Conservation (phyloP, 1,140 invertebrate genomes). For the Apocrypta bakeri region DNA sequence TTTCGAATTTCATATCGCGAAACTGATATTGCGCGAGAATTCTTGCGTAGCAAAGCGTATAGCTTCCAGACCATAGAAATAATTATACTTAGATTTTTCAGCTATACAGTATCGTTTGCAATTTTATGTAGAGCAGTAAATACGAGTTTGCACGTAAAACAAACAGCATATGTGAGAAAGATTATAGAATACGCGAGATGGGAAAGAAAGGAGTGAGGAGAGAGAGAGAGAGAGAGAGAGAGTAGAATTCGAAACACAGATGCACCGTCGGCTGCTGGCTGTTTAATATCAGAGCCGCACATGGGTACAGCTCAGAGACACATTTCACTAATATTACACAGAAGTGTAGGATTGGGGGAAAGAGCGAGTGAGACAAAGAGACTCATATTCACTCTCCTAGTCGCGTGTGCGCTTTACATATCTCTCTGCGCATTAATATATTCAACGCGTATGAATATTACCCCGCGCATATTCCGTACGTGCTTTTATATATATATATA, state of each 20-base stretch:
- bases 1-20: slow-evolving; percentile 65
- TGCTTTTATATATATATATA: slow-evolving; percentile 23
- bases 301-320: slow-evolving; percentile 66
- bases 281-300: slow-evolving; percentile 72
- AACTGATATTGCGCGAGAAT: slow-evolving; percentile 66
- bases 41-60: no score
- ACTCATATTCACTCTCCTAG: slow-evolving; percentile 47
- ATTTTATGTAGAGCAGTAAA: slow-evolving; percentile 41
- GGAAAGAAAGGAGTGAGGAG: slow-evolving; percentile 2
- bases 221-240: not conserved
- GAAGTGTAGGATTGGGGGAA: slow-evolving; percentile 41
- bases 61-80: no score
- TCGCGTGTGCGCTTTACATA: slow-evolving; percentile 63
- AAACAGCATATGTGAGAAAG: slow-evolving; percentile 30
- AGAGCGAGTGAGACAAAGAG: slow-evolving; percentile 34
- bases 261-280: slow-evolving; percentile 70
- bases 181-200: slow-evolving; percentile 3
- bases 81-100: slow-evolving; percentile 51
- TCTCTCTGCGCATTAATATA: slow-evolving; percentile 72
- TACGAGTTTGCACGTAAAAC: slow-evolving; percentile 49
- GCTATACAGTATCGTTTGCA: slow-evolving; percentile 25
- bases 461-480: slow-evolving; percentile 39
- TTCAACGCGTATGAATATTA: slow-evolving; percentile 74
- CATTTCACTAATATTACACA: slow-evolving; percentile 70
- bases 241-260: slow-evolving; percentile 59